Percentiles rank a stretch among this genome's conserved stretches.
Conservation (phyloP, 2,888 invertebrate species). For the Rotaria macrura region DNA sequence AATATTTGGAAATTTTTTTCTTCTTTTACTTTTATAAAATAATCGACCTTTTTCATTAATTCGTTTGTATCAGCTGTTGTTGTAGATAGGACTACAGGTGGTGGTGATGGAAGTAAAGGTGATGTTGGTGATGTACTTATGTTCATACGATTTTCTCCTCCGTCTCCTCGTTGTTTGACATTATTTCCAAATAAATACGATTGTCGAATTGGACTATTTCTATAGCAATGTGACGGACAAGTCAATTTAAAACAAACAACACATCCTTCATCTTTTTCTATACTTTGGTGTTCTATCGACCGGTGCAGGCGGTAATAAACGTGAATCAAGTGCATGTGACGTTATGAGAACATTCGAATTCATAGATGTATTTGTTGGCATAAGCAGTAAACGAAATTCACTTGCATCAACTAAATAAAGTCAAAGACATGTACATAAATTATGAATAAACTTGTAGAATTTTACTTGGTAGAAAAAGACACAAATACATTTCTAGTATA, state of each 20-base stretch:
- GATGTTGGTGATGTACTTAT: background rate
- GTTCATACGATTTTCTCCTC: background rate
- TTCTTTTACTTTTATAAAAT: background rate
- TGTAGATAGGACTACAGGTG: background rate
- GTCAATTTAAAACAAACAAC: background rate
- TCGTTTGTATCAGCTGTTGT: background rate
- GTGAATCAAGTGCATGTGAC: background rate
- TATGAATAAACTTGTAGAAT: background rate
- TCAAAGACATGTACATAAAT: too few species aligned
- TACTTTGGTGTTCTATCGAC: background rate
- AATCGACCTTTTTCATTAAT: background rate
- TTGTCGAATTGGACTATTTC: background rate
- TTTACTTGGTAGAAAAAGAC: conserved; percentile 6
- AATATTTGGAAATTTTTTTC: too few species aligned
- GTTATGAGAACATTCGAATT: background rate
- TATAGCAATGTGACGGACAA: background rate
- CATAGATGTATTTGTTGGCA: background rate
- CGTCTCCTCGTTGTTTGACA: background rate
- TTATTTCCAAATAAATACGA: background rate
- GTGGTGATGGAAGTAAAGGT: background rate
- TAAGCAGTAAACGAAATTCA: background rate
- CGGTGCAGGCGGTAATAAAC: background rate
- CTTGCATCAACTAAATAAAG: background rate
- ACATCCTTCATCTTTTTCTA: background rate
- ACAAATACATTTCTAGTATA: background rate